phyloP scores from a whole-genome alignment of 2,888 invertebrate genomes.

The Euspilapteryx auroguttella region DNA sequence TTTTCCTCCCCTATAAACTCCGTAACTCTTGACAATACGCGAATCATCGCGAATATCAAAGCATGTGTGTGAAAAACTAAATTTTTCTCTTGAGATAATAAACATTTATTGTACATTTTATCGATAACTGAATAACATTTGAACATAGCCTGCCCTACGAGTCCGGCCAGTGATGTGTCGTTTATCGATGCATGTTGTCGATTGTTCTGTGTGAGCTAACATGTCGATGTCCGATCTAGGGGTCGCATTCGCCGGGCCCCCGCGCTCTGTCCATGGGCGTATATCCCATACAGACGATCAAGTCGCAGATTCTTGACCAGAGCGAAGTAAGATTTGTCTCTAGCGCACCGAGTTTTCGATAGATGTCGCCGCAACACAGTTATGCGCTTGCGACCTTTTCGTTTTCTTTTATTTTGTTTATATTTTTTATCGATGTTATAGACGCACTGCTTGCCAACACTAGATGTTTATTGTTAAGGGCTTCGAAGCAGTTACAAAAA shows the following conservation, averaged over 20 bases:
- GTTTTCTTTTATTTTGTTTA: too few relatives aligned
- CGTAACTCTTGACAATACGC: too few relatives aligned
- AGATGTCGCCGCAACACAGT: neutral
- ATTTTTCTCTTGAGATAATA: too few relatives aligned
- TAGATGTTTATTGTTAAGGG: conserved; percentile 31
- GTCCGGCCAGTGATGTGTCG: too few relatives aligned
- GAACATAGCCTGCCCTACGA: too few relatives aligned
- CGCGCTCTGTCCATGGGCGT: conserved; percentile 88
- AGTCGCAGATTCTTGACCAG: conserved; percentile 84
- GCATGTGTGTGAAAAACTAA: too few relatives aligned
- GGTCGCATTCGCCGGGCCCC: conserved; percentile 90
- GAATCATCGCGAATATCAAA: too few relatives aligned
- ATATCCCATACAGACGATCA: conserved; percentile 86
- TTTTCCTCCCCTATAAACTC: too few relatives aligned
- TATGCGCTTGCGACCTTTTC: conserved; percentile 45
- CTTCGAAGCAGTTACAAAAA: too few relatives aligned
- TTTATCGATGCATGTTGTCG: conserved; percentile 10
- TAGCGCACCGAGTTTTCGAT: too few relatives aligned
- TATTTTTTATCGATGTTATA: conserved; percentile 43
- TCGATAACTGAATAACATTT: too few relatives aligned
- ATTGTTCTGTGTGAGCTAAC: conserved; percentile 59
- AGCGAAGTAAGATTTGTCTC: conserved; percentile 95
- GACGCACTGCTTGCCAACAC: conserved; percentile 54
- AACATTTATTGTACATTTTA: too few relatives aligned
- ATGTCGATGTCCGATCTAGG: conserved; percentile 70